Evolutionary conservation across 2,888 invertebrate genomes (phyloP), one percentile per base, ranked within the genome.

Genomic region (Lithophane semibrunnea): DNA sequence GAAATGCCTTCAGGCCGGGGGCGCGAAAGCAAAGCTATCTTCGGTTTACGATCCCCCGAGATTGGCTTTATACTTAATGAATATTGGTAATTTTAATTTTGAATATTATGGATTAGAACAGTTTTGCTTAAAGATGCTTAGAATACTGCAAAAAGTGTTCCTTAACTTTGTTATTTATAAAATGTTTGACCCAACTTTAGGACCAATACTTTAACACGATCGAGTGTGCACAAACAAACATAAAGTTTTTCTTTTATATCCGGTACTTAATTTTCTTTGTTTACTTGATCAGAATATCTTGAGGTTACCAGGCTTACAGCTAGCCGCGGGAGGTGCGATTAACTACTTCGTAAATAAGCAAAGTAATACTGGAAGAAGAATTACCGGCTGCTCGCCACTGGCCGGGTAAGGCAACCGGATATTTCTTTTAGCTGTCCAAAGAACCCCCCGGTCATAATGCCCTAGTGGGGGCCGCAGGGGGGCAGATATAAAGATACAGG

Each of bases 401-500:
- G 92, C 92, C 93, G 93, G 93, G 93, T 92, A 94, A 94, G 88
- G 95, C 95, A 93, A 94, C 96, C 96, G 96, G 96, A 96, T 96
- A 96, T 96, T 96, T 96, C 96, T 96, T 96, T 96, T 96, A 96
- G 96, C 96, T 96, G 96, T 96, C 96, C 96, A 95, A 96, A 95
- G 96, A 95, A 94, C 95, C 96, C 94, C 96, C 96, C 96, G 95
- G 95, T 95, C 95, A 96, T 96, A 96, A 96, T 96, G 95, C 95
- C 94, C 94, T 92, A 92, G 92, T 91, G 92, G 92, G 93, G 95
- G 95, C 91, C 89, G 91, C 76, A 92, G 94, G 95, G 95, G 93
- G 95, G 94, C 94, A 95, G 96, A 96, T 96, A 96, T 96, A 96
- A 96, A 96, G 96, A 96, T 96, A 96, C 96, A 96, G 95, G 89